Evolutionary conservation across 2,888 invertebrate genomes (phyloP).

Genomic region (Ormia ochracea): DNA sequence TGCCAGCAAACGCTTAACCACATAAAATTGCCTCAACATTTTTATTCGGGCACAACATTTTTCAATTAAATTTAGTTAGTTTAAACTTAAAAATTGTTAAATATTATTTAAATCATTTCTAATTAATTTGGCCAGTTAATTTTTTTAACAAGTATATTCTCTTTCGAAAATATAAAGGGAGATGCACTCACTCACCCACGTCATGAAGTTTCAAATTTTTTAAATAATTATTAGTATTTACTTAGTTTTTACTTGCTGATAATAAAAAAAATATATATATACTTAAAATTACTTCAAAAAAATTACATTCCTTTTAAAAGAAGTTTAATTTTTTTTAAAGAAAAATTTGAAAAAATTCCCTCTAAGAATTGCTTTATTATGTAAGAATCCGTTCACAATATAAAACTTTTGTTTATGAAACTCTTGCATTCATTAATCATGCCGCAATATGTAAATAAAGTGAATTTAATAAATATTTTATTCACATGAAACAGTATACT

Average conservation of each 20-base stretch:
- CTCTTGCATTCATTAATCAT: no score
- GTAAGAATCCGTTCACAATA: no score
- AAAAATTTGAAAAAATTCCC: constrained; percentile 7
- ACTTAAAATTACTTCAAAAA: constrained; percentile 46
- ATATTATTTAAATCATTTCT: constrained; percentile 8
- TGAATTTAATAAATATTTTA: no score
- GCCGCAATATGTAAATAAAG: no score
- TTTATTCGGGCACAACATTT: neutral
- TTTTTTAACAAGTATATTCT: constrained; percentile 39
- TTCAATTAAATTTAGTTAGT: constrained; percentile 14
- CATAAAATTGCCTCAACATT: constrained; percentile 64
- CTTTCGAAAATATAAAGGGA: constrained; percentile 25
- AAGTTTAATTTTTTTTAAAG: constrained; percentile 2
- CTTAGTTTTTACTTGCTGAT: constrained; percentile 23
- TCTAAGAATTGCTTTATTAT: constrained; percentile 20
- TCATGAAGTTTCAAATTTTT: constrained; percentile 23
- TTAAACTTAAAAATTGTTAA: constrained; percentile 36
- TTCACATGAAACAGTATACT: no score
- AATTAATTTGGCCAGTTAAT: constrained; percentile 48
- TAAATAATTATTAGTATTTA: constrained; percentile 14
- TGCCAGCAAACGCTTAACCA: constrained; percentile 74
- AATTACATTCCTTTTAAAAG: constrained; percentile 54
- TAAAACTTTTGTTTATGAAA: no score
- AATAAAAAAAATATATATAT: constrained; percentile 5
- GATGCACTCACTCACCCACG: constrained; percentile 60